These are phyloP conservation scores for Chydorus sphaericus DNA, from an alignment of 2,888 invertebrate genomes.

Conservation along the genomic window DNA sequence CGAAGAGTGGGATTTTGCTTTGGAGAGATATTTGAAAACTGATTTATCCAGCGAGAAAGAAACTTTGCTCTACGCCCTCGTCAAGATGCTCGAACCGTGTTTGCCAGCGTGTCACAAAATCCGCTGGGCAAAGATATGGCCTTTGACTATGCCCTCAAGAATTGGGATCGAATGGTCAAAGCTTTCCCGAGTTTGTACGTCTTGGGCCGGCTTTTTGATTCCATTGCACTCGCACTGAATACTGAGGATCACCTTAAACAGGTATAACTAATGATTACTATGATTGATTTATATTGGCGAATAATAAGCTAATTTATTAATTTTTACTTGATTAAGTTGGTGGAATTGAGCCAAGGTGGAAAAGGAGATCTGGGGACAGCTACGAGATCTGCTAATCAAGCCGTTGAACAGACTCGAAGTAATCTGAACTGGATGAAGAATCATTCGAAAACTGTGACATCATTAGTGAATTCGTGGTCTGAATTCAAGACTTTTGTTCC, in stretches of 20 bases:
- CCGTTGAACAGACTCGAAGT: slow-evolving; percentile 59
- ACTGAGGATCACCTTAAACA: not conserved
- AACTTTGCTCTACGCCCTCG: slow-evolving; percentile 60
- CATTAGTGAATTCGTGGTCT: not conserved
- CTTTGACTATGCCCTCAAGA: slow-evolving; percentile 58
- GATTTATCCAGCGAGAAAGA: slow-evolving; percentile 71
- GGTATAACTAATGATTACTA: not conserved
- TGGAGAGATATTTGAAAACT: slow-evolving; percentile 56
- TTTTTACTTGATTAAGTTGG: slow-evolving; percentile 35
- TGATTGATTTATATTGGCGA: not conserved
- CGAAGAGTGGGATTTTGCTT: slow-evolving; percentile 77
- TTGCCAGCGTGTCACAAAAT: slow-evolving; percentile 56
- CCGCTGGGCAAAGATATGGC: slow-evolving; percentile 63
- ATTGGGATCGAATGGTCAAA: slow-evolving; percentile 52
- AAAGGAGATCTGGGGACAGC: slow-evolving; percentile 53
- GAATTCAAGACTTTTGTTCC: not conserved
- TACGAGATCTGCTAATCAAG: slow-evolving; percentile 57
- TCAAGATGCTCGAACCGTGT: slow-evolving; percentile 63
- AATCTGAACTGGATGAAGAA: slow-evolving; percentile 71
- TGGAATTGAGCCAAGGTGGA: slow-evolving; percentile 47
- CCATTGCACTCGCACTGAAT: not conserved
- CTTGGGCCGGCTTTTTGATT: not conserved
- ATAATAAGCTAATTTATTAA: no score
- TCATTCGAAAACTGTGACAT: slow-evolving; percentile 49
- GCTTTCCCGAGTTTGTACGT: slow-evolving; percentile 27